Percentiles rank a stretch among this genome's conserved stretches.
These are phyloP conservation scores for Ciconia stormi DNA, from an alignment of 2,113 vertebrate genomes.

Conservation along the genomic window DNA sequence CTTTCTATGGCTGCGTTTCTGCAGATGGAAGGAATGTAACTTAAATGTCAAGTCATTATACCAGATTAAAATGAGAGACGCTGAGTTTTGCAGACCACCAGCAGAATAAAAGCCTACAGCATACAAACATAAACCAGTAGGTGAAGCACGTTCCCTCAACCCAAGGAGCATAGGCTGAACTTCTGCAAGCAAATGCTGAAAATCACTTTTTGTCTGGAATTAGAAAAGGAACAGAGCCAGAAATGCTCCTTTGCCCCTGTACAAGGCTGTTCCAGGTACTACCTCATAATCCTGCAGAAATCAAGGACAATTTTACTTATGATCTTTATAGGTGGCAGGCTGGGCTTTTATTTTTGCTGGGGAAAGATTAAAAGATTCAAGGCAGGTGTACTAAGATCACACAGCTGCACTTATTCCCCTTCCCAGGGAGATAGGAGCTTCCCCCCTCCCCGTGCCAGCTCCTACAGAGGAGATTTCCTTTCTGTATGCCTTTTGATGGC, in stretches of 20 bases:
- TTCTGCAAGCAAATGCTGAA: not conserved
- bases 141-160: not conserved
- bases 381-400: not conserved
- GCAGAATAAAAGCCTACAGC: not conserved
- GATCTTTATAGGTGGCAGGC: not conserved
- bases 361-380: not conserved
- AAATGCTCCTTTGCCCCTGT: not conserved
- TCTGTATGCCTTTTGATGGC: not conserved
- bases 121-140: not conserved
- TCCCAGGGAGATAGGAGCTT: not conserved
- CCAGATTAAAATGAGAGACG: not conserved
- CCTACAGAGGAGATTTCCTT: not conserved
- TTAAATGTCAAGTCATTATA: not conserved
- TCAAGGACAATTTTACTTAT: not conserved
- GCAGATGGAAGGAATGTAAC: not conserved
- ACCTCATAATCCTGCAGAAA: not conserved
- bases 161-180: not conserved
- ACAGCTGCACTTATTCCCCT: not conserved
- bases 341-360: not conserved
- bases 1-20: fast-evolving
- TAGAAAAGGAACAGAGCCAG: not conserved
- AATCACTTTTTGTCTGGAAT: not conserved
- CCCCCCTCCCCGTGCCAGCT: not conserved
- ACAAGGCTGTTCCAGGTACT: not conserved
- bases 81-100: not conserved